Base-by-base conservation (phyloP, 2,797 vertebrate genomes). In the Kryptopterus vitreolus region DNA sequence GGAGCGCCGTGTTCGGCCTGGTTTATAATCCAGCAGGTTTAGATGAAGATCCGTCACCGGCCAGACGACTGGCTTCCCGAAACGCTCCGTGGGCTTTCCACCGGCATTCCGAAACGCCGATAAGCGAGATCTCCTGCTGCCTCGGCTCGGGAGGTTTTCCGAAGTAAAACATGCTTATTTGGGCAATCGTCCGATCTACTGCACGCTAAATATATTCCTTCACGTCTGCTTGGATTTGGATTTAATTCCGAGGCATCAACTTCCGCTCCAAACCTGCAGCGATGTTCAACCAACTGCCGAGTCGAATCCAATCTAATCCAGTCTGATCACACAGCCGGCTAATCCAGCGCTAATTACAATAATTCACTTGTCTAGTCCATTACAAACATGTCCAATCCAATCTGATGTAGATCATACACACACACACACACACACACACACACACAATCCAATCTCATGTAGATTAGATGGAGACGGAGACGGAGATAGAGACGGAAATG, bases 171-270 rank as follows among this genome's bases (percentile, higher is more conserved):
- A 62, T 35, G 69, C 38, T 68, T 38, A 68, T 58, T 71, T n/a
- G 63, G 68, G 63, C 65, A 75, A 75, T 81, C 73, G 85, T 74
- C 73, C 61, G 58, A 65, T 83, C 76, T 26, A 57, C 50, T 22
- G 76, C 78, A 65, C 76, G 62, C 68, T 7, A 24, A 80, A 35
- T 73, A 35, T 81, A 61, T 72, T 22, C 15, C 63, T 69, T 69
- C 13, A 12, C 65, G 66, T 75, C 70, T n/a, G 22, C 52, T 63
- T 24, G 48, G 15, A 80, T 79, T 76, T 66, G 68, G 63, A 77
- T 55, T 74, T 57, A 55, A 65, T 57, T 78, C 35, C 55, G 26
- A 70, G 68, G 48, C 4, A 20, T 53, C 6, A 70, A 9, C 18
- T 6, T 53, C 22, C 13, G 33, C 50, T 31, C 48, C 31, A 13